phyloP scores from a whole-genome alignment of 2,113 vertebrate genomes.

The Phalacrocorax brasilianus region DNA sequence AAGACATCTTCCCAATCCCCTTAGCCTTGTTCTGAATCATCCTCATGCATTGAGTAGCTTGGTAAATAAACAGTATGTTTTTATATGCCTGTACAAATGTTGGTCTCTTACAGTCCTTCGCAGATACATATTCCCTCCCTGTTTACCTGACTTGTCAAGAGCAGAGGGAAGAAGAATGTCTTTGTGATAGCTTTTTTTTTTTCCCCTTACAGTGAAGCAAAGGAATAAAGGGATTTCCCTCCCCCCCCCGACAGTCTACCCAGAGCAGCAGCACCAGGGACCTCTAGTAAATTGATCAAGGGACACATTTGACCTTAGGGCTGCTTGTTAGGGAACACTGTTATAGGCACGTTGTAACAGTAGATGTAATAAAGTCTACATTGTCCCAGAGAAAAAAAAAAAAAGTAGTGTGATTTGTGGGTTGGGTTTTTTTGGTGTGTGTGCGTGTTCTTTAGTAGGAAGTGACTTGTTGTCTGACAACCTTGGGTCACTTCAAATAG shows the following conservation, averaged over 20 bases:
- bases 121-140: neutral
- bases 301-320: conserved; percentile 53
- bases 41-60: neutral
- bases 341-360: conserved; percentile 33
- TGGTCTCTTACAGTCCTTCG: neutral
- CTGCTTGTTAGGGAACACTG: conserved; percentile 52
- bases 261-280: conserved; percentile 18
- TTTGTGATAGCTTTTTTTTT: neutral
- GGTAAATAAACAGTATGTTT: neutral
- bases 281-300: conserved; percentile 59
- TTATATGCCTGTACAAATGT: neutral
- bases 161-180: conserved; percentile 1
- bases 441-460: neutral
- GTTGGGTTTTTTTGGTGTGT: neutral
- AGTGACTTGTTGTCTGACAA: conserved; percentile 33
- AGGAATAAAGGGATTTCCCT: conserved; percentile 28
- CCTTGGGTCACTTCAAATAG: neutral
- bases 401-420: neutral
- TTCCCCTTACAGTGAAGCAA: neutral
- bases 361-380: conserved; percentile 44
- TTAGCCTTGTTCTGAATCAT: neutral
- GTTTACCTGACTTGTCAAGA: conserved; percentile 43
- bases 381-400: neutral
- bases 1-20: neutral
- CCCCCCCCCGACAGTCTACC: neutral